Conservation (phyloP, 2,113 vertebrate species). For the Megaceryle maxima region DNA sequence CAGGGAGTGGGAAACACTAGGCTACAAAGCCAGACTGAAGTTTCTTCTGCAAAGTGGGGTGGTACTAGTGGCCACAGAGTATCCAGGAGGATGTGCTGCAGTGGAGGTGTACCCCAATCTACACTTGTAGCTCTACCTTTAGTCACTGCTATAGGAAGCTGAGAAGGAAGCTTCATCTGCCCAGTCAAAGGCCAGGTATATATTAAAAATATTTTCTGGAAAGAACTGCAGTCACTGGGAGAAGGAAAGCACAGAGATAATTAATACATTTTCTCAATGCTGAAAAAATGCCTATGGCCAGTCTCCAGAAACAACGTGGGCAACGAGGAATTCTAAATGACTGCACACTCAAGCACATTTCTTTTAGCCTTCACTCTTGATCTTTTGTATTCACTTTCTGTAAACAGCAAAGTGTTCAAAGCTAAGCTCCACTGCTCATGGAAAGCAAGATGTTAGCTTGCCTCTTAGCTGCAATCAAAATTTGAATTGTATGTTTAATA, state of each 20-base stretch:
- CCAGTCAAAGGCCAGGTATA: background rate
- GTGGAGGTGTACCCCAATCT: fast-evolving
- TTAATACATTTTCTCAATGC: background rate
- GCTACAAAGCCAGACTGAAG: background rate
- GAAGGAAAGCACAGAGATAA: background rate
- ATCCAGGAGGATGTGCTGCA: background rate
- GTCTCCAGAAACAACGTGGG: background rate
- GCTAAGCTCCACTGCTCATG: background rate
- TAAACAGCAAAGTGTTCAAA: conserved; percentile 28
- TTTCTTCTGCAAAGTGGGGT: background rate
- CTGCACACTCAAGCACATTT: background rate
- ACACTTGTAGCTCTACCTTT: background rate
- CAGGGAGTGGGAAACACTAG: background rate
- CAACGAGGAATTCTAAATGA: background rate
- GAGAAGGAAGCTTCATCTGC: background rate
- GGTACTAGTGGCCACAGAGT: background rate
- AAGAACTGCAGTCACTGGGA: background rate
- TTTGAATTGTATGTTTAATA: conserved; percentile 46
- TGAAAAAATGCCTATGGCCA: background rate
- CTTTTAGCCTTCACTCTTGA: background rate
- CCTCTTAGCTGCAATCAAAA: conserved; percentile 29
- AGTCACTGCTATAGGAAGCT: background rate
- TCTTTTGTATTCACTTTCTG: background rate
- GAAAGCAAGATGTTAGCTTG: conserved; percentile 1
- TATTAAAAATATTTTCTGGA: background rate